Evolutionary conservation across 2,113 vertebrate species (phyloP).

Genomic region (Bostrychus sinensis): DNA sequence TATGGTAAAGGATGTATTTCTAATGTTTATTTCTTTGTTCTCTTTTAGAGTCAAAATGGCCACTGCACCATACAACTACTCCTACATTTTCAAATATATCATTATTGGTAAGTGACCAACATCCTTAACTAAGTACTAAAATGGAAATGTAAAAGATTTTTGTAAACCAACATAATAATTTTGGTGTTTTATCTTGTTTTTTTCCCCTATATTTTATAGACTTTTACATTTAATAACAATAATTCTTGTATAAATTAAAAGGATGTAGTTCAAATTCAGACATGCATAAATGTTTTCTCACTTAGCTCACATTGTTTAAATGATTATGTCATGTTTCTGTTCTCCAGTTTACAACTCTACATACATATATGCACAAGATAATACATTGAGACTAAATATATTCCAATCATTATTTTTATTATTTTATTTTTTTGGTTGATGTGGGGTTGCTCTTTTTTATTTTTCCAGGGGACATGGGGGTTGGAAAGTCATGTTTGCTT

Average conservation of each 20-base stretch:
- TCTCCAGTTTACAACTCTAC: neutral
- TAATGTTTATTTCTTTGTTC: slow-evolving; percentile 19
- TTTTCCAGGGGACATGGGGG: slow-evolving; percentile 80
- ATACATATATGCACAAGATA: no score
- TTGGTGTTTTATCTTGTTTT: neutral
- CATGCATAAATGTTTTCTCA: no score
- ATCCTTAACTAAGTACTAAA: neutral
- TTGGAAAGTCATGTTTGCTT: slow-evolving; percentile 84
- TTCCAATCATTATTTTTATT: slow-evolving; percentile 23
- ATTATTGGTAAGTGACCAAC: slow-evolving; percentile 94
- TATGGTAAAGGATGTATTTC: neutral
- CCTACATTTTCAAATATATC: slow-evolving; percentile 99
- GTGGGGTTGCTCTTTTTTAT: slow-evolving; percentile 33
- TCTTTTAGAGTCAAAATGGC: slow-evolving; percentile 95
- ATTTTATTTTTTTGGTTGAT: slow-evolving; percentile 43
- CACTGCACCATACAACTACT: slow-evolving; percentile 99
- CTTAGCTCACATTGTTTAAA: neutral
- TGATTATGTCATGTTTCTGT: neutral
- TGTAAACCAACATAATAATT: neutral
- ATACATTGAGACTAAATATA: no score
- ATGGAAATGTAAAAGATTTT: neutral
- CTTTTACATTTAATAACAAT: neutral
- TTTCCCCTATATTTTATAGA: neutral
- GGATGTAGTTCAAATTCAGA: no score
- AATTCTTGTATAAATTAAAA: no score